These are phyloP conservation scores for Episyrphus balteatus DNA, from an alignment of 1,140 invertebrate species.

Conservation along the genomic window DNA sequence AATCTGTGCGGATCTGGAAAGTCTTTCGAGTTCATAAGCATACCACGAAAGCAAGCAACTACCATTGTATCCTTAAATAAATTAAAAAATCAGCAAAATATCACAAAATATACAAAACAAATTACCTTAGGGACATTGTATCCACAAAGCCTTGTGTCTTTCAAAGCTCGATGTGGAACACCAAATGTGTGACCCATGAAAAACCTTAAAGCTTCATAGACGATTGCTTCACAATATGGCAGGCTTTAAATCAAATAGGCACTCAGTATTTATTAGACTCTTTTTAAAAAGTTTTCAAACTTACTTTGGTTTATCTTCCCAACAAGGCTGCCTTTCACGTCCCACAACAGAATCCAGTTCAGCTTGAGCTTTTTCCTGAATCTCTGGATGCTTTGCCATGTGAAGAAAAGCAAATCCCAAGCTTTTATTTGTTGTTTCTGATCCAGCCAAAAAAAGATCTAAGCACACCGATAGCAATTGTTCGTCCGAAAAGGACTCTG, in stretches of 20 bases:
- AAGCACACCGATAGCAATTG: slow-evolving; percentile 65
- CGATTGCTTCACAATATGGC: slow-evolving; percentile 68
- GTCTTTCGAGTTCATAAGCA: slow-evolving; percentile 56
- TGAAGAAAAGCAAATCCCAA: slow-evolving; percentile 68
- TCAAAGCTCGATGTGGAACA: slow-evolving; percentile 63
- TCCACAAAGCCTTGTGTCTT: slow-evolving; percentile 56
- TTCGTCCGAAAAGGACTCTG: slow-evolving; percentile 45
- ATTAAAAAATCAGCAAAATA: no score
- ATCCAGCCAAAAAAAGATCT: slow-evolving; percentile 73
- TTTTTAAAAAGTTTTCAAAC: background rate
- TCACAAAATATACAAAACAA: background rate
- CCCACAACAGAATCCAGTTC: slow-evolving; percentile 72
- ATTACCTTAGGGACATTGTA: slow-evolving; percentile 64
- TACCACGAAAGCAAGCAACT: slow-evolving; percentile 65
- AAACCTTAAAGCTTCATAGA: slow-evolving; percentile 63
- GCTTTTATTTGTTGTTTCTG: slow-evolving; percentile 69
- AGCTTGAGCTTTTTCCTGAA: slow-evolving; percentile 64
- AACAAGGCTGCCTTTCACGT: slow-evolving; percentile 49
- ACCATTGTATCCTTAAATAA: slow-evolving; percentile 57
- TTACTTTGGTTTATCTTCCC: slow-evolving; percentile 48
- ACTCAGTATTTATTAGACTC: background rate
- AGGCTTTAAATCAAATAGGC: slow-evolving; percentile 45
- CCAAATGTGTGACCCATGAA: slow-evolving; percentile 68
- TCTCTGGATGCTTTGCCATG: slow-evolving; percentile 61
- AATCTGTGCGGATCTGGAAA: slow-evolving; percentile 56